These are phyloP conservation scores for Agrotis clavis DNA, from an alignment of 2,888 invertebrate genomes.

Conservation along the genomic window DNA sequence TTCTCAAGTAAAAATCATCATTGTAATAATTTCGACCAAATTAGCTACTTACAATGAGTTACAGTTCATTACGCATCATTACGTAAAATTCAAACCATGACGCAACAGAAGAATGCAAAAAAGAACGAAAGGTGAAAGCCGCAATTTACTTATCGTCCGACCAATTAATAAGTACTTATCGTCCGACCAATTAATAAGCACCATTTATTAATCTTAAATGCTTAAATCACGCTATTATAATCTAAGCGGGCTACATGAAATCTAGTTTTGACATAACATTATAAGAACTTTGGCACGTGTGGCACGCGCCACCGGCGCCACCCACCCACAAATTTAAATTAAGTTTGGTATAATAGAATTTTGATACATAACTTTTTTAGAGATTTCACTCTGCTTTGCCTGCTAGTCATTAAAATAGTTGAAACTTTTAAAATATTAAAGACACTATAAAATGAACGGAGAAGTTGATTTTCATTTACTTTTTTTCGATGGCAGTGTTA, in stretches of 20 bases:
- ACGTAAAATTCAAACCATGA: constrained; percentile 2
- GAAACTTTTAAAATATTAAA: constrained; percentile 28
- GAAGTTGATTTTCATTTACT: background rate
- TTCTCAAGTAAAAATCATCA: no score
- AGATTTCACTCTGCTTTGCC: constrained; percentile 40
- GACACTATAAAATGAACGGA: constrained; percentile 20
- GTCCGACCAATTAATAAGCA: no score
- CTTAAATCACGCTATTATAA: constrained; percentile 47
- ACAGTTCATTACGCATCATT: background rate
- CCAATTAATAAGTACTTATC: constrained; percentile 48
- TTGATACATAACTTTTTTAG: constrained; percentile 35
- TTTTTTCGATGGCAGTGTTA: background rate
- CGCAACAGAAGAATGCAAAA: constrained; percentile 6
- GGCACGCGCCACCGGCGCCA: constrained; percentile 52
- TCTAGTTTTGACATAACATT: constrained; percentile 50
- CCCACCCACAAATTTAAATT: constrained; percentile 34
- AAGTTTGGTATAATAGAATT: constrained; percentile 33
- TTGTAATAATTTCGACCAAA: background rate
- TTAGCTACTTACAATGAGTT: background rate
- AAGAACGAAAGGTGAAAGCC: constrained; percentile 39
- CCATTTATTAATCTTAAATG: no score
- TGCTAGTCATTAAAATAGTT: constrained; percentile 38
- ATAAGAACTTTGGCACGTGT: constrained; percentile 48
- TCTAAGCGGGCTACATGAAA: constrained; percentile 34
- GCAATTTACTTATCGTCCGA: constrained; percentile 32